Base-by-base conservation (phyloP, 2,113 vertebrate genomes). In the Fulica atra region DNA sequence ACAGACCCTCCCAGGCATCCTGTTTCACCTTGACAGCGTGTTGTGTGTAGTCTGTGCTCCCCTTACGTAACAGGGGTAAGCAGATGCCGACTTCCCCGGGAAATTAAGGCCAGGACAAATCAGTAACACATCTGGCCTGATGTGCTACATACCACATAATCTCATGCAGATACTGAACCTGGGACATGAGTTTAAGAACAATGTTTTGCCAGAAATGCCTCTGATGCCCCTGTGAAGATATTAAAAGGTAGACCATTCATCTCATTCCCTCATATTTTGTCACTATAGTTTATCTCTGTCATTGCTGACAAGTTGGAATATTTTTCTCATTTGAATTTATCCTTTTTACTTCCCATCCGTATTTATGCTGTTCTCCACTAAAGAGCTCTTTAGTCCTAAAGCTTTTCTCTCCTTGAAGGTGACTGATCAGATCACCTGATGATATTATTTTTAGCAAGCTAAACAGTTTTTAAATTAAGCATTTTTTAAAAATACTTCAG, bases 401-500 rank as follows among this genome's bases (percentile, higher is more conserved):
- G 31, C 53, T 86, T 84, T 87, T 76, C 57, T 93, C 9, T 88
- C 48, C 77, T 74, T 81, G 88, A 92, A 89, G 61, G 61, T 93
- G 92, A 83, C 83, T 81, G 90, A 88, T 86, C 76, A 90, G 44
- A 86, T 90, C 86, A 92, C 72, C 76, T 61, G 51, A 74, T 86
- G 33, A 74, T 92, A 73, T 31, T 92, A 81, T 92, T 92, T 94
- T 96, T 90, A 92, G 72, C 65, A 81, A 93, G 21, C 76, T 61
- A 89, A 88, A 81, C 0, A 88, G n/a, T 57, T 26, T 86, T 93
- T 42, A 88, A 73, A 77, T 57, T 1, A 86, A 70, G 64, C 42
- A 3, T 8, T 20, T 64, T 86, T n/a, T n/a, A 12, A 15, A 16
- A 53, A 16, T 61, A 15, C 29, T 57, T 20, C 26, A 64, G 5